Evolutionary conservation across 2,797 vertebrate species (phyloP).

Genomic region (Sebastes baramenuke): DNA sequence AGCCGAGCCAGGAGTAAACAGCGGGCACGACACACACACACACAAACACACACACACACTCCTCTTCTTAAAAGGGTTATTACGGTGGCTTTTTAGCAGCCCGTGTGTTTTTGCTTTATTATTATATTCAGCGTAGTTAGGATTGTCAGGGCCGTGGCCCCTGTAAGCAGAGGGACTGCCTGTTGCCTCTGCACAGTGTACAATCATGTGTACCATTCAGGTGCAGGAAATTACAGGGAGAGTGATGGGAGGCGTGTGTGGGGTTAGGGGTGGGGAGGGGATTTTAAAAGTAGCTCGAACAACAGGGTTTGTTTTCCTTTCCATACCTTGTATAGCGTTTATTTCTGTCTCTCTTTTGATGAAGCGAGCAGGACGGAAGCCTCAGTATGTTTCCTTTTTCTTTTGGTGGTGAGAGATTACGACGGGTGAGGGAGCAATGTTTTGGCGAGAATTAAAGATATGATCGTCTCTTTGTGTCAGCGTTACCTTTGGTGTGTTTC

Average conservation of each 20-base stretch:
- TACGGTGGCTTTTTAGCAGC: slow-evolving; percentile 80
- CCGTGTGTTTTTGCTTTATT: slow-evolving; percentile 66
- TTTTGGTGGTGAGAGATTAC: background rate
- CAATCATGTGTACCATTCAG: slow-evolving; percentile 76
- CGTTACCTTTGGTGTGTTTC: slow-evolving; percentile 25
- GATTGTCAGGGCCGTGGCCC: slow-evolving; percentile 67
- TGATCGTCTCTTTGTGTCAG: slow-evolving; percentile 29
- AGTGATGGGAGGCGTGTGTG: slow-evolving; percentile 26
- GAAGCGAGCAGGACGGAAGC: background rate
- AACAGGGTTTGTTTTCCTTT: slow-evolving; percentile 32
- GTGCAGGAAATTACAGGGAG: slow-evolving; percentile 75
- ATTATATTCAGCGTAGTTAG: slow-evolving; percentile 69
- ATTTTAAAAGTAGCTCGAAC: slow-evolving; percentile 25
- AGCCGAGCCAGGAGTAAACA: slow-evolving; percentile 60
- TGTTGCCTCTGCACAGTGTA: slow-evolving; percentile 44
- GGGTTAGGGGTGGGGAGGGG: background rate
- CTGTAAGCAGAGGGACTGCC: slow-evolving; percentile 11
- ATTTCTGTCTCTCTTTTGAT: slow-evolving; percentile 4
- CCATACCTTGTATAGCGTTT: background rate
- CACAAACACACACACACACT: slow-evolving; percentile 6
- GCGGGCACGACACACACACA: slow-evolving; percentile 49
- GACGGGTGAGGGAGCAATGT: background rate
- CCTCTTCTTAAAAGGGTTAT: slow-evolving; percentile 83
- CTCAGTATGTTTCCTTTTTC: background rate
- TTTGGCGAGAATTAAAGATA: slow-evolving; percentile 15